Percentiles rank a stretch among this genome's conserved stretches.
phyloP scores from a whole-genome alignment of 2,113 vertebrate species.

The Peromyscus maniculatus region DNA sequence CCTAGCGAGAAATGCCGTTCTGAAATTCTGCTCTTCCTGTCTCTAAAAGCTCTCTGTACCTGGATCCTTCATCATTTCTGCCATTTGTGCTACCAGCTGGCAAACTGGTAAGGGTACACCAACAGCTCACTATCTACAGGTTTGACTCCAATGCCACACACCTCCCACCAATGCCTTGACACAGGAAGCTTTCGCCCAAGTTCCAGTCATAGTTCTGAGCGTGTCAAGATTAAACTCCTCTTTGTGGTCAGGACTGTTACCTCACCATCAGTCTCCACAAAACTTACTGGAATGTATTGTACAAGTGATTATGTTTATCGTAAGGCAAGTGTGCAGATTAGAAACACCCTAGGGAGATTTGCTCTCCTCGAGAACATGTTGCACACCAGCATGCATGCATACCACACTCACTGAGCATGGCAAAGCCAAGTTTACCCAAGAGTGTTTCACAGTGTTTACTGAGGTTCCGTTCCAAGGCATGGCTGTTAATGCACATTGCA shows the following conservation, averaged over 20 bases:
- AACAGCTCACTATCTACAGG: neutral
- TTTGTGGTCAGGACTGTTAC: neutral
- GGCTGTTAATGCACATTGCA: too few species aligned
- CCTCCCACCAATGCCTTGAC: neutral
- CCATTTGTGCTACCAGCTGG: neutral
- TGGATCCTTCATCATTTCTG: neutral
- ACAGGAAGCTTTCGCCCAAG: neutral
- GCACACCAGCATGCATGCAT: neutral
- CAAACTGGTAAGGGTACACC: too few species aligned
- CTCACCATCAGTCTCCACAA: neutral
- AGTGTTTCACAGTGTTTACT: neutral
- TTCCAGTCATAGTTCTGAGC: neutral
- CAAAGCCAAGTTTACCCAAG: neutral
- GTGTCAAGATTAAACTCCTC: neutral
- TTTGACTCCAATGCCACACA: neutral
- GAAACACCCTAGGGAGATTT: neutral
- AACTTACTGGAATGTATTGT: neutral
- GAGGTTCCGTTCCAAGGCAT: neutral
- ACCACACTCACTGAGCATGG: rapidly evolving
- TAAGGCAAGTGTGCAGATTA: neutral
- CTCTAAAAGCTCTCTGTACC: neutral
- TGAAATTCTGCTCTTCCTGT: neutral
- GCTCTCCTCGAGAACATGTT: neutral
- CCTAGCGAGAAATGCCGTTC: neutral
- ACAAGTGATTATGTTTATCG: neutral